Evolutionary conservation across 2,113 vertebrate species (phyloP).

Genomic region (Odocoileus hemionus): DNA sequence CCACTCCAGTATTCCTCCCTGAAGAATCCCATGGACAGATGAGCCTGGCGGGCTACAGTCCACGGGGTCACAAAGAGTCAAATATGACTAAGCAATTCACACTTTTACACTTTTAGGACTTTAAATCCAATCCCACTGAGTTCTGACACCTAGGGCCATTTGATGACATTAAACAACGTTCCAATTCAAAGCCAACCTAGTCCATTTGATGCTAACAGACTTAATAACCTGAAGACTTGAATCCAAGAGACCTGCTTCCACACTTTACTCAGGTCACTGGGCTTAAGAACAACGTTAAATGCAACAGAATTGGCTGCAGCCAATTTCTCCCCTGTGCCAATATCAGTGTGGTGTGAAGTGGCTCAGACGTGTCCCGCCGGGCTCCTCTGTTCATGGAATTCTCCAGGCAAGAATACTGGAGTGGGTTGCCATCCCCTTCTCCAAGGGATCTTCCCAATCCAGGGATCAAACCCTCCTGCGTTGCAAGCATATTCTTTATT

Average conservation of each 20-base stretch:
- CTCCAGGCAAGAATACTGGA: neutral
- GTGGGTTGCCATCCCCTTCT: neutral
- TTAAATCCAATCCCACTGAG: neutral
- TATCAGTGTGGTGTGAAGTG: fast-evolving
- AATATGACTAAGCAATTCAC: neutral
- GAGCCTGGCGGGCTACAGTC: neutral
- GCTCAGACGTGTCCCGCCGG: fast-evolving
- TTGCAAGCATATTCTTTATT: neutral
- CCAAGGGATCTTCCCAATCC: neutral
- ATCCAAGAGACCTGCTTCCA: too few species aligned
- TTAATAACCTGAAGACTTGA: too few species aligned
- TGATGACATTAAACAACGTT: neutral
- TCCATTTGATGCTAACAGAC: neutral
- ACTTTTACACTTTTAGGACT: neutral
- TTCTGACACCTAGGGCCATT: neutral
- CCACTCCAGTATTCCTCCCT: neutral
- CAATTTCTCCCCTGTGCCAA: neutral
- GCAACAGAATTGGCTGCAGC: fast-evolving
- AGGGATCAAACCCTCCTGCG: neutral
- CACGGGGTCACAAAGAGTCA: neutral
- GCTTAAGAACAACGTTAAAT: neutral
- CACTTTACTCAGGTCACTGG: fast-evolving
- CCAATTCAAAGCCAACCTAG: neutral
- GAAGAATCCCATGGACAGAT: neutral
- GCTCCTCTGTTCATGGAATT: neutral